Percentiles rank a stretch among this genome's conserved stretches.
These are phyloP conservation scores for Burhinus bistriatus DNA, from an alignment of 2,113 vertebrate species.

Conservation along the genomic window DNA sequence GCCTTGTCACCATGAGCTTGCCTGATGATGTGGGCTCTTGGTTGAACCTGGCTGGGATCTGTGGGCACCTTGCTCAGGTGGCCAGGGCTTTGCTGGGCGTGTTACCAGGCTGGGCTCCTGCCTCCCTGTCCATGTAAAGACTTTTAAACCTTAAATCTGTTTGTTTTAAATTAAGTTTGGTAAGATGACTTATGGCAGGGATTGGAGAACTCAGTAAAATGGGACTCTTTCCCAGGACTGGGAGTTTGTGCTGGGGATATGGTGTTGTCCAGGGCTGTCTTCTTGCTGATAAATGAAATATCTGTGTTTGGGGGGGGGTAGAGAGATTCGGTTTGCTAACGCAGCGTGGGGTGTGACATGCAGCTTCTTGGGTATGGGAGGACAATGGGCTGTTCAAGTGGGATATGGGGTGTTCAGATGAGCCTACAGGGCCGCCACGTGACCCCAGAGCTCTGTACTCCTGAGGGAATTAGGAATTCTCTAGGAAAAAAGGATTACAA, in stretches of 20 bases:
- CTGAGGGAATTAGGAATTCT: neutral
- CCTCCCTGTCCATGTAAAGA: neutral
- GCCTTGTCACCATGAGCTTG: accelerated
- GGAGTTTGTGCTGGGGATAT: neutral
- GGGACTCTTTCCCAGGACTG: neutral
- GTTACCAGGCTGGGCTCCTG: neutral
- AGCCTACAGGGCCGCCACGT: accelerated
- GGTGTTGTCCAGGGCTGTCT: neutral
- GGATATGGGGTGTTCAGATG: neutral
- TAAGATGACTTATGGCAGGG: neutral
- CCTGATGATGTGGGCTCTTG: neutral
- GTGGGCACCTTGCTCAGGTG: neutral
- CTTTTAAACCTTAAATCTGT: neutral
- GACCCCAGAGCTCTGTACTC: neutral
- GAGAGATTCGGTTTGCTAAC: neutral
- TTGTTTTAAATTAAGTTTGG: neutral
- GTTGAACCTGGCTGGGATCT: neutral
- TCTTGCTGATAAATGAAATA: neutral
- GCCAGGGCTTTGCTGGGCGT: neutral
- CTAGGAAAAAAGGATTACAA: no score
- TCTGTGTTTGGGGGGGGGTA: accelerated
- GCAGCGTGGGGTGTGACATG: no score
- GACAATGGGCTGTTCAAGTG: neutral
- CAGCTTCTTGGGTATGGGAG: neutral
- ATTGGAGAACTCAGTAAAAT: neutral